Evolutionary conservation across 2,113 vertebrate species (phyloP), one percentile per base, ranked within the genome.

Genomic region (Scolopax mira): DNA sequence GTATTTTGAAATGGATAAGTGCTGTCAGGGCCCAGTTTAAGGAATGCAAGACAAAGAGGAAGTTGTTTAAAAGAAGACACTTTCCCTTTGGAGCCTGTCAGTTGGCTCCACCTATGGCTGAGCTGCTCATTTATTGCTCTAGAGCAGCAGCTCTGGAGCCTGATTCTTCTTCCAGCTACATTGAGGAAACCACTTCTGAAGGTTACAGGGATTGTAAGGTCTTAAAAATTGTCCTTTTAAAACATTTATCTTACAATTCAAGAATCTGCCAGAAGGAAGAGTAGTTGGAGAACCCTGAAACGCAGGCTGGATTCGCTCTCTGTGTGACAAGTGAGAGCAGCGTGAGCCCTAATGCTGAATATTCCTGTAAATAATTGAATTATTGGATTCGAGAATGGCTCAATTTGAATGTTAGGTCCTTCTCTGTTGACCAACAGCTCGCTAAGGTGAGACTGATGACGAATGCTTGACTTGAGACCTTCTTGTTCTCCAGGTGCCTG

Each of bases 31-130:
- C 88, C 81, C 67, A 30, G 64, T 44, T 70, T 92, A 6, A 81
- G 44, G 95, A 92, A 94, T 44, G 81, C 25, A 23, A 88, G 65
- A 82, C 88, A 86, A 91, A 94, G 92, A 85, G 93, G 96, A 95
- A 96, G 79, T 77, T 57, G 78, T 71, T 94, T 46, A 79, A 81
- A 92, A 93, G 55, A 44, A 89, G 84, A 49, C 61, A 44, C 88
- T 93, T 96, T 94, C 90, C 92, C 91, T 94, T 86, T 54, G 73
- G 91, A 95, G 84, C 17, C 48, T 16, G 60, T 16, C 71, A 42
- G 54, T 28, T 11, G 55, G 65, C 89, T 92, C 83, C 94, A 39
- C 89, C 85, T 73, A 27, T 4, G 7, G 67, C 79, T 60, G 42
- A 8, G 42, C 46, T 62, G 64, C 39, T 86, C 83, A 2, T 70